Percentiles rank a stretch among this genome's conserved stretches.
These are phyloP conservation scores for Hirundichthys speculiger DNA, from an alignment of 2,113 vertebrate species.

Conservation along the genomic window DNA sequence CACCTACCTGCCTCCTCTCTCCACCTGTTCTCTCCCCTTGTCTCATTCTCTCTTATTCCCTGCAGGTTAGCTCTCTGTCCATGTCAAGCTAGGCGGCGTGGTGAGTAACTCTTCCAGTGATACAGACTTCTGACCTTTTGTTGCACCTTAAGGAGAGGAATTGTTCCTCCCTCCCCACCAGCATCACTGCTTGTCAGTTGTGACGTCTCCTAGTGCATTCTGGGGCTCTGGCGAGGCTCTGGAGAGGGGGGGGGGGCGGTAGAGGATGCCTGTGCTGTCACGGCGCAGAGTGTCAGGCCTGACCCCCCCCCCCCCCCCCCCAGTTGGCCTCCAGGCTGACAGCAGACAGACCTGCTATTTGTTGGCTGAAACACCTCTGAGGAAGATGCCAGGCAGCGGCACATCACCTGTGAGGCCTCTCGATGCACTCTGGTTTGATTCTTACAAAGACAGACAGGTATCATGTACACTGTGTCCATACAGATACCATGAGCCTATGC, in stretches of 20 bases:
- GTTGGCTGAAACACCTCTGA: slow-evolving; percentile 73
- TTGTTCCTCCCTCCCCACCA: slow-evolving; percentile 56
- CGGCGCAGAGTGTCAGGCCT: slow-evolving; percentile 59
- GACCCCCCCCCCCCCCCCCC: slow-evolving; percentile 61
- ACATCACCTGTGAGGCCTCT: slow-evolving; percentile 52
- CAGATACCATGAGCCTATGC: too few species aligned
- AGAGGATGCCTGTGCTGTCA: slow-evolving; percentile 55
- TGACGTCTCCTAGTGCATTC: slow-evolving; percentile 69
- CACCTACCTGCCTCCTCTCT: slow-evolving; percentile 54
- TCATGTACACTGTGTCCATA: too few species aligned
- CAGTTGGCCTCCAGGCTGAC: slow-evolving; percentile 69
- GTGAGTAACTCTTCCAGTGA: slow-evolving; percentile 76
- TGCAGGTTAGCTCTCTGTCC: slow-evolving; percentile 51
- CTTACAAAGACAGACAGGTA: slow-evolving; percentile 45
- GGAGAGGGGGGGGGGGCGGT: slow-evolving; percentile 15
- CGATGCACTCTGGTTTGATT: slow-evolving; percentile 34
- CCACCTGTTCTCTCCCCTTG: slow-evolving; percentile 64
- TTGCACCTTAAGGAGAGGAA: slow-evolving; percentile 70
- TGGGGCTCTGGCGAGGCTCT: slow-evolving; percentile 45
- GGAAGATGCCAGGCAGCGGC: slow-evolving; percentile 69
- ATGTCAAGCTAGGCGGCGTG: slow-evolving; percentile 55
- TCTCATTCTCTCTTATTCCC: slow-evolving; percentile 37
- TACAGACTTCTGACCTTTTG: slow-evolving; percentile 71
- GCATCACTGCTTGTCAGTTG: slow-evolving; percentile 64
- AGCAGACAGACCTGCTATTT: slow-evolving; percentile 78